A percentile compares a stretch with the other conserved stretches of the same genome.
These are phyloP conservation scores for Scartelaos histophorus DNA, from an alignment of 2,113 vertebrate species.

Conservation along the genomic window DNA sequence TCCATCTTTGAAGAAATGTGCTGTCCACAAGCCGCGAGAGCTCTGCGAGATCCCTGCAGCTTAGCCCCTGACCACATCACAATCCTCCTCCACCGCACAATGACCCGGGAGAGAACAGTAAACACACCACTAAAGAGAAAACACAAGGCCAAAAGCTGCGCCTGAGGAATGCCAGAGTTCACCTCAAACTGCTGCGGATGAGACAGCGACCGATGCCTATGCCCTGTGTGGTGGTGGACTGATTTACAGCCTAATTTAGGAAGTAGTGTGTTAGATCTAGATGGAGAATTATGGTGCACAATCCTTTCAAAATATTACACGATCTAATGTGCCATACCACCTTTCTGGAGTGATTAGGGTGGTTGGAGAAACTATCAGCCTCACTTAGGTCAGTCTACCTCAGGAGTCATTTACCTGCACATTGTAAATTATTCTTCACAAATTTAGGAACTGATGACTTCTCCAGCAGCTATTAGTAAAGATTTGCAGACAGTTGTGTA, in stretches of 20 bases:
- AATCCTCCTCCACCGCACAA: slow-evolving; percentile 45
- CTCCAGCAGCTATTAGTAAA: slow-evolving; percentile 2
- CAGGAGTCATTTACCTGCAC: too few species aligned
- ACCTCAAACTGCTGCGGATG: slow-evolving; percentile 41
- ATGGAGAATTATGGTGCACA: not conserved
- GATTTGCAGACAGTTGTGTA: not conserved
- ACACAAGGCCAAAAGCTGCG: slow-evolving; percentile 25
- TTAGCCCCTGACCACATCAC: slow-evolving; percentile 53
- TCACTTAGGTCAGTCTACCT: too few species aligned
- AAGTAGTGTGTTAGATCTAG: not conserved
- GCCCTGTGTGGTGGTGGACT: not conserved
- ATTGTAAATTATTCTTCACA: not conserved
- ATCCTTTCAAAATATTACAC: not conserved
- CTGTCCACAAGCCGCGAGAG: slow-evolving; percentile 20
- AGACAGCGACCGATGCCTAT: not conserved
- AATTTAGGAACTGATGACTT: not conserved
- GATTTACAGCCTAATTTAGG: not conserved
- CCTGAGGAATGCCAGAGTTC: slow-evolving; percentile 33
- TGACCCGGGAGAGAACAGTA: slow-evolving; percentile 51
- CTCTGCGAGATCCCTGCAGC: slow-evolving; percentile 15
- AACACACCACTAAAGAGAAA: slow-evolving; percentile 35
- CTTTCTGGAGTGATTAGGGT: too few species aligned
- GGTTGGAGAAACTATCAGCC: too few species aligned
- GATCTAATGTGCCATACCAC: too few species aligned
- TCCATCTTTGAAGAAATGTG: slow-evolving; percentile 30